Conservation (phyloP, 2,113 vertebrate species). For the Sylvilagus bachmani region DNA sequence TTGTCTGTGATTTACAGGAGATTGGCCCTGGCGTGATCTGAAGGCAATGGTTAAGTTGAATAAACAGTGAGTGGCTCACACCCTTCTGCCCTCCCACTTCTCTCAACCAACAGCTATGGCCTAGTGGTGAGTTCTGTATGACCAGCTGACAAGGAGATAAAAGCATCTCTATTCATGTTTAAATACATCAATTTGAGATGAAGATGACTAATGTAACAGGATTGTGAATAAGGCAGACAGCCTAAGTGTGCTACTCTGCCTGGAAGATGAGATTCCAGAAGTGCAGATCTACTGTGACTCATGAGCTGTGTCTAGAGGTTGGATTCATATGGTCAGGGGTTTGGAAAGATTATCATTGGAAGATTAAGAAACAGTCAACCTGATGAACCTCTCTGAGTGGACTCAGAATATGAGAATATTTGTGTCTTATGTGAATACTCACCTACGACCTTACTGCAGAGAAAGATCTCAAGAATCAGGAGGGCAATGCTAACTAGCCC, state of each 20-base stretch:
- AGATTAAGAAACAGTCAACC: background rate
- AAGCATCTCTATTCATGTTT: background rate
- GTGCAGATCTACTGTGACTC: background rate
- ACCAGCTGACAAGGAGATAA: background rate
- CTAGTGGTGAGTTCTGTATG: background rate
- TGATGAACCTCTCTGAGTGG: background rate
- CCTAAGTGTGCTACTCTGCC: background rate
- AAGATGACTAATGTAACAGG: background rate
- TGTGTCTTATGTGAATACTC: background rate
- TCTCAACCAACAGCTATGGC: background rate
- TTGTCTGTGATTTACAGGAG: background rate
- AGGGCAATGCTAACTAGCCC: background rate
- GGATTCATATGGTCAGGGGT: background rate
- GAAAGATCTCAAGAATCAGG: background rate
- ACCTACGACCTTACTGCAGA: background rate
- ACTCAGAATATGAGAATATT: background rate
- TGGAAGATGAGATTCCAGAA: background rate
- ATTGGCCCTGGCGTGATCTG: background rate
- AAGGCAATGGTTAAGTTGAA: background rate
- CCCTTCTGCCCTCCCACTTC: background rate
- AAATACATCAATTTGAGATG: background rate
- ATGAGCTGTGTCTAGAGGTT: background rate
- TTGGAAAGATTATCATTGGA: background rate
- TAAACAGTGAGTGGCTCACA: background rate
- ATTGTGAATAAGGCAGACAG: no score